Base-by-base conservation (phyloP, 2,113 vertebrate genomes). In the Danio rerio region DNA sequence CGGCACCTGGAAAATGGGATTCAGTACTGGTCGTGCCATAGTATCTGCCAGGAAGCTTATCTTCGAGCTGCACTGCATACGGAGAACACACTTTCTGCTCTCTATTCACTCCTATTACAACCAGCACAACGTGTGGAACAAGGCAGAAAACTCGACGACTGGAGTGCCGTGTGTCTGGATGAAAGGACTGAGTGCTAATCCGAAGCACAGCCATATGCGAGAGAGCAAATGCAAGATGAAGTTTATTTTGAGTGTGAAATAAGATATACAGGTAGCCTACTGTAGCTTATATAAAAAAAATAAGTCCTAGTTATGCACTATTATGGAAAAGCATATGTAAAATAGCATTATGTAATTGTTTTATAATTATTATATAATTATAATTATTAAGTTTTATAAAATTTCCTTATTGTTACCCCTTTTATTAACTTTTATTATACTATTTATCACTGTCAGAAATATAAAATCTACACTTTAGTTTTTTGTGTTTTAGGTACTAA, bases 31-130 rank as follows among this genome's bases (percentile, higher is more conserved):
- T 73, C 55, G 65, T 90, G 89, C 77, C 85, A 74, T 62, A 78
- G 84, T 84, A 84, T 87, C 83, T 86, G 88, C 88, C 87, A 87
- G 81, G 83, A 88, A 88, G 88, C 86, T 92, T 90, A 89, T 89
- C 86, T 88, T 81, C 88, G 89, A 88, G 86, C 84, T 90, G 85
- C 85, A 88, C 81, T 76, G 80, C 21, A 86, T 66, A 82, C 43
- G 12, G 52, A 13, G 81, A 83, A 75, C 63, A 80, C 63, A 63
- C 86, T 69, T 66, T 76, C 40, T 63, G 18, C 55, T 61, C 40
- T 70, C 10, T 16, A 15, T 56, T 72, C 21, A 2, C 56, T 73
- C n/a, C 55, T 52, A 16, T 59, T 50, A 79, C 5, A 62, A 53
- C 47, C 56, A 69, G 6, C 49, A 65, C 82, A 72, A 47, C 49